Base-by-base conservation (phyloP, 1,140 invertebrate species). In the Apis dorsata region DNA sequence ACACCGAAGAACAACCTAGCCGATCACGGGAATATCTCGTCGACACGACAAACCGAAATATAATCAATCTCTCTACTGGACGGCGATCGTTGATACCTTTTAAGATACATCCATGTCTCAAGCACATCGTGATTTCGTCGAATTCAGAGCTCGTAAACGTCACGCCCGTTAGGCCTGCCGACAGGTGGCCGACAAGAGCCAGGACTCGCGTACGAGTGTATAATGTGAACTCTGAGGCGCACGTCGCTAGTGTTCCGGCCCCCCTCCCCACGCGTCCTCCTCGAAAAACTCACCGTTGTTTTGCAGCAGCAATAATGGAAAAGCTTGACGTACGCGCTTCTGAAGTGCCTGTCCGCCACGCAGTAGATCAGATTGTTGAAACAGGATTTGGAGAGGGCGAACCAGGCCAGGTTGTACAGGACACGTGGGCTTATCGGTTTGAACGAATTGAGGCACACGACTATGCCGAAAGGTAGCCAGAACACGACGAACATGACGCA, bases 231-330 rank as follows among this genome's bases (percentile, higher is more conserved):
- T 28, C 97, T 92, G 0, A 93, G 90, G 17, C 90, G 85, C 5
- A 97, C 96, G 72, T 97, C 96, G 11, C 95, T 94, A 1, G 95
- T 93, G 3, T 95, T 94, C 0, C 95, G 90, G n/a, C 93, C 93
- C 9, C 91, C 86, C 44, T 95, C 95, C n/a, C 94, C 93, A 51
- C 96, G 91, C 19, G 96, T 94, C 77, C 96, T 94, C 13, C 96
- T 93, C 0, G 96, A 95, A 79, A 96, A 96, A 44, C 96, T 95
- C 12, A 97, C 95, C 9, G 96, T 96, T 11, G 96, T 97, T 91
- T 97, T 97, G 93, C 97, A 97, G 89, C 96, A 97, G 90, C 97
- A 97, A 86, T 98, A 97, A 86, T 97, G 95, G 89, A 97, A 97
- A 15, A 97, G 92, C 89, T 97, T 96, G 34, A 96, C 94, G 90